Evolutionary conservation across 2,113 vertebrate genomes (phyloP).

Genomic region (Heptranchias perlo): DNA sequence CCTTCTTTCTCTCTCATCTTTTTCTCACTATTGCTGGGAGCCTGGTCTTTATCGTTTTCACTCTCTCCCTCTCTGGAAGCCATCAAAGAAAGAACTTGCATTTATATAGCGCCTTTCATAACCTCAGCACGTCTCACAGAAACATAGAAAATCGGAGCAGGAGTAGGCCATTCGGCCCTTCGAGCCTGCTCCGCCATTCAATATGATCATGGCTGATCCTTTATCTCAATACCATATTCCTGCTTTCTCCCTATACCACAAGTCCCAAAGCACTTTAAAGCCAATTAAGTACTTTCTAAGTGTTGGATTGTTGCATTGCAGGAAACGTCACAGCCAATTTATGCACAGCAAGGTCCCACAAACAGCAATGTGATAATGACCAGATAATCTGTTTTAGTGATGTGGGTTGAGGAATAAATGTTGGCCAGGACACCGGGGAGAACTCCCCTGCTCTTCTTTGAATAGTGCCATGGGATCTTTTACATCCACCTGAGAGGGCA

Average conservation of each 20-base stretch:
- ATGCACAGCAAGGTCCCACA: neutral
- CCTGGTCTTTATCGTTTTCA: neutral
- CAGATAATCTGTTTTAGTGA: neutral
- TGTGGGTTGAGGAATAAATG: neutral
- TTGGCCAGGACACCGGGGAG: neutral
- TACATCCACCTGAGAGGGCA: neutral
- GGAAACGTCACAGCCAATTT: neutral
- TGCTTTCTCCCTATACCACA: too few relatives aligned
- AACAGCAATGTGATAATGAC: neutral
- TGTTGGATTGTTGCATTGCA: neutral
- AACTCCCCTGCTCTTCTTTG: neutral
- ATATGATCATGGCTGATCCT: too few relatives aligned
- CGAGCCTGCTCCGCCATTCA: too few relatives aligned
- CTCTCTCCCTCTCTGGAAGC: neutral
- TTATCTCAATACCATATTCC: too few relatives aligned
- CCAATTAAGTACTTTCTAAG: neutral
- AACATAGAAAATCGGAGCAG: too few relatives aligned
- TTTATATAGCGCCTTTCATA: neutral
- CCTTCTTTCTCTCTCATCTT: too few relatives aligned
- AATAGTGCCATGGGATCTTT: neutral
- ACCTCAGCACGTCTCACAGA: neutral
- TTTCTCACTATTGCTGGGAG: too few relatives aligned
- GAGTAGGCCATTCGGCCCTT: too few relatives aligned
- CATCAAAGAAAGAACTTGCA: neutral
- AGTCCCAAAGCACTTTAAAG: neutral